Base-by-base conservation (phyloP, 2,888 invertebrate genomes). In the Drosophila mimica region DNA sequence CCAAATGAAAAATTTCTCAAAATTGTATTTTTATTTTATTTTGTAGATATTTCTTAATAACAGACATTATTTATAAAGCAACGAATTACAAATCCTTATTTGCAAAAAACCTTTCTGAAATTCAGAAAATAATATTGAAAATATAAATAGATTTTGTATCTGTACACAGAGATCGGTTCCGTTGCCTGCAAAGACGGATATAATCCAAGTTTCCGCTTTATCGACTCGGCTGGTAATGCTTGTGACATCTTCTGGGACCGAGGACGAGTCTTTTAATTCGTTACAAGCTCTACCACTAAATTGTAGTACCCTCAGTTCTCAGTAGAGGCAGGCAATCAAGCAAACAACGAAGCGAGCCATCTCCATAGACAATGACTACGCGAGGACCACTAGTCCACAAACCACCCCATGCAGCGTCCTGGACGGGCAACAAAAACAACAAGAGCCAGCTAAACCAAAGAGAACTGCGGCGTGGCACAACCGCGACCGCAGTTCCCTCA, bases 341-440 rank as follows among this genome's bases (percentile, higher is more conserved):
- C 76, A 74, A 74, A 76, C 64, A 74, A 73, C 69, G 76, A 79
- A 76, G 43, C 75, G 66, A 79, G 38, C 17, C 68, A 72, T 75
- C 65, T 65, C 68, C 57, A 73, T 76, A 58, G 72, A 63, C 43
- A 58, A 48, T 25, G 73, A 54, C 28, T 25, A n/a, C 38, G n/a
- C 31, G 52, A 15, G 57, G 64, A 48, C 63, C 59, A 53, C 63
- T 46, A 38, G 33, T 11, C 48, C 59, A 36, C 53, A 43, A 54
- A 58, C 46, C 57, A 57, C 60, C 48, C 15, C 34, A 54, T 38
- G 53, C 63, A 36, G 58, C 53, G 30, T 57, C 68, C 48, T n/a
- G 53, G n/a, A 15, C 28, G 40, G 34, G 17, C 43, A 20, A 33
- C 62, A 28, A 61, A 28, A 38, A n/a, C 11, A 60, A 57, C 52